Evolutionary conservation across 2,797 vertebrate species (phyloP), one percentile per base, ranked within the genome.

Genomic region (Parauchenoglanis ngamensis): DNA sequence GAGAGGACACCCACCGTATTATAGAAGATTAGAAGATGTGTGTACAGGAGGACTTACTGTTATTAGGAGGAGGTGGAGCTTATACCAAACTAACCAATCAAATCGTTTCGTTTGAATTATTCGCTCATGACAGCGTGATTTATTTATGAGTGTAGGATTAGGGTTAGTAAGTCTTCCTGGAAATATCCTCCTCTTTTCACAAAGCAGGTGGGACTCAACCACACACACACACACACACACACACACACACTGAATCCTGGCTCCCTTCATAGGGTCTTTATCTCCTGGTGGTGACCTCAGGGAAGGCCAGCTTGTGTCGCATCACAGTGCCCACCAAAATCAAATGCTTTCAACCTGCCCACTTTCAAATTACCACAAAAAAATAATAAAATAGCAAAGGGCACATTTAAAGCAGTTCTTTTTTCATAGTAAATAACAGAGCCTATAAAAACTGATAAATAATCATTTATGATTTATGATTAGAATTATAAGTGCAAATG

Each of bases 221-320:
- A 31, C 75, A 28, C 49, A 54, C 28, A 56, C 73, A 59, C 40
- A 67, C 44, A 31, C 63, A 67, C 63, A 68, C 7, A 67, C 65
- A 80, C 40, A 85, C 31, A 89, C 31, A 84, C 82, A 83, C 21
- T 77, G 82, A 84, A 79, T 77, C 61, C 59, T 87, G 88, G 86
- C 87, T 88, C 89, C 91, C 90, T 90, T 91, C 90, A 90, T 91
- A 87, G 91, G 86, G 87, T 88, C 85, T 90, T 85, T 63, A 35
- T 85, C 54, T 78, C 76, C 65, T 19, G 44, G 65, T 78, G 17
- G 61, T 87, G 84, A 90, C 91, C 90, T 90, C 89, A 90, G 89
- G 90, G 90, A 87, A 63, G 82, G 35, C 79, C 67, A 73, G 88
- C 52, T 88, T 25, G 59, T 80, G 75, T 88, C 83, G 85, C 79